Evolutionary conservation across 2,888 invertebrate genomes (phyloP), one percentile per base, ranked within the genome.

Genomic region (Drosophila hawaiiensis): DNA sequence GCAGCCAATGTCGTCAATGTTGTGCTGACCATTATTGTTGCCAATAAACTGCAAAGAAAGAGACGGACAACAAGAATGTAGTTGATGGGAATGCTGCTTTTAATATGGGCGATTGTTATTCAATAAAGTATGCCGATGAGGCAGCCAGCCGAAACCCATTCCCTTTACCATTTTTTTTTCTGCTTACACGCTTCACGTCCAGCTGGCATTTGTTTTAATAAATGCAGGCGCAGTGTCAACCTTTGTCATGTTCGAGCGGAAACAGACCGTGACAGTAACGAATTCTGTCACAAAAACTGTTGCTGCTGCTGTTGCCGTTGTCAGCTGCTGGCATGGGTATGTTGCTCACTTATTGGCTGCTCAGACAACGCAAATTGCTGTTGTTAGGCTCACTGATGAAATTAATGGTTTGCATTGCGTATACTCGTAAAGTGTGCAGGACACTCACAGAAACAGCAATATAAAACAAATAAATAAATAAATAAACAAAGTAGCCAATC

Each of bases 21-120:
- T 92, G 93, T 92, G 92, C 93, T 93, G 91, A 93, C 93, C 93
- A 93, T 93, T 93, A 93, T 93, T 93, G 92, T 91, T 91, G 87
- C 86, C 91, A 91, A 91, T 92, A 89, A 90, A 89, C 93, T 93
- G 83, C 31, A 84, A 89, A 66, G 52, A 76, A 62, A 52, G 37
- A 49, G 16, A 53, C 9, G 47, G 4, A 52, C 3, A 55, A 35
- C 7, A 33, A 9, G 33, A 22, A 35, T 22, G 37, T 19, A 43
- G 53, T 41, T 1, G n/a, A 55, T 33, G 28, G 37, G 19, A 50
- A 10, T 54, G 19, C 10, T 0, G 22, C 14, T 16, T 70, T 69
- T 54, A 33, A 39, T 37, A 67, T 28, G 49, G 39, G n/a, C 28
- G 28, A 16, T 22, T 54, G n/a, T 31, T 39, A 4, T 3, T 28